A percentile compares a stretch with the other conserved stretches of the same genome.
Conservation (phyloP, 2,888 invertebrate species). For the Eumerus sabulonum region DNA sequence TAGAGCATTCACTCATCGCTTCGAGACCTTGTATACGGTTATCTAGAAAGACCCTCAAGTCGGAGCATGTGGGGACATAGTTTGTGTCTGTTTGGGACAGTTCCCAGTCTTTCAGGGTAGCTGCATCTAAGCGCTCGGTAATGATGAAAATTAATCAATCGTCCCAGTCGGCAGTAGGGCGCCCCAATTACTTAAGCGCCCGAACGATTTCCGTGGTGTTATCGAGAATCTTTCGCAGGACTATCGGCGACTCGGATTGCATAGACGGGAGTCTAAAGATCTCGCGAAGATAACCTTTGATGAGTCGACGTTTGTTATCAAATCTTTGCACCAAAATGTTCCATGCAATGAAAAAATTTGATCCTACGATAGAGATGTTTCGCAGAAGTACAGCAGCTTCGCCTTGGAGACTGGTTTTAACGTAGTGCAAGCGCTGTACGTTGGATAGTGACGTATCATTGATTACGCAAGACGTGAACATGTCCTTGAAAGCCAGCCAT, state of each 20-base stretch:
- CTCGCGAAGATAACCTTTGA: conserved; percentile 27
- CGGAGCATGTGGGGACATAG: neutral
- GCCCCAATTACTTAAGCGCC: neutral
- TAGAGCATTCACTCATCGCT: neutral
- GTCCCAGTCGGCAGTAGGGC: neutral
- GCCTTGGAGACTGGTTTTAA: conserved; percentile 43
- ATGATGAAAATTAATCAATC: neutral
- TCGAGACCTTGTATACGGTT: conserved; percentile 1
- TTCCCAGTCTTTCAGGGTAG: neutral
- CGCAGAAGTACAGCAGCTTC: conserved; percentile 30
- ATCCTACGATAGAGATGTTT: conserved; percentile 31
- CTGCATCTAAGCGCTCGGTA: neutral
- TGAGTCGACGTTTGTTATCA: conserved; percentile 41
- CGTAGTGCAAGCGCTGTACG: conserved; percentile 45
- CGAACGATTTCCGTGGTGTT: neutral
- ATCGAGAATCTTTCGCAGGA: conserved; percentile 1
- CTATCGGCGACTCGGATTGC: neutral
- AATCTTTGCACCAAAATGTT: conserved; percentile 43
- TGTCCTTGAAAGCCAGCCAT: conserved; percentile 19
- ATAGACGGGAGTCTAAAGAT: conserved; percentile 35
- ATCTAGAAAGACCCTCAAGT: neutral
- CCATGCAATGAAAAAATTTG: conserved; percentile 54
- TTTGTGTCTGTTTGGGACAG: neutral
- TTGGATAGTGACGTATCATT: conserved; percentile 20
- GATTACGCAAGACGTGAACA: conserved; percentile 41